These are phyloP conservation scores for Trichonephila clavata DNA, from an alignment of 1,140 invertebrate genomes.

Conservation along the genomic window DNA sequence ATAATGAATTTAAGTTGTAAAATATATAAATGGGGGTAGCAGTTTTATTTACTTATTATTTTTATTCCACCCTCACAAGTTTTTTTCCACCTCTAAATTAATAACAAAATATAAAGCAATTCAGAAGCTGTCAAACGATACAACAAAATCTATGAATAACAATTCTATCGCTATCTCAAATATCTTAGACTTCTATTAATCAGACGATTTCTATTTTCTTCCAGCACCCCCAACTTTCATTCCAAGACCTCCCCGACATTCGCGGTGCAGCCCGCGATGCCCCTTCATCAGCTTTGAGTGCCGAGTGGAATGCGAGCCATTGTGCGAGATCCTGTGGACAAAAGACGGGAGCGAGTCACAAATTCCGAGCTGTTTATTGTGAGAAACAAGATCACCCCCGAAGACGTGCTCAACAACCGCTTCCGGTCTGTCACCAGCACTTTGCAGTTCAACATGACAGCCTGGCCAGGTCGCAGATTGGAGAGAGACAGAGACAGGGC, in stretches of 20 bases:
- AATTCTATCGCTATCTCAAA: too few relatives aligned
- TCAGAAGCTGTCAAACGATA: too few relatives aligned
- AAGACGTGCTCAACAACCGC: conserved; percentile 87
- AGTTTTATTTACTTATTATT: too few relatives aligned
- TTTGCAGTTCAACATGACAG: conserved; percentile 90
- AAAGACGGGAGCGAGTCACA: conserved; percentile 84
- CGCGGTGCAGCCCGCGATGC: conserved; percentile 89
- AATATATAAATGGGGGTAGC: too few relatives aligned
- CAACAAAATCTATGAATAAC: too few relatives aligned
- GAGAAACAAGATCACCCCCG: conserved; percentile 84
- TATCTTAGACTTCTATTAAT: too few relatives aligned
- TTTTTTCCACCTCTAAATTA: too few relatives aligned
- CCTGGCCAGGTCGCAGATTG: conserved; percentile 89
- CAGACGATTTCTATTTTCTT: background rate
- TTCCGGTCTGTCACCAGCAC: conserved; percentile 93
- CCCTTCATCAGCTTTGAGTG: conserved; percentile 90
- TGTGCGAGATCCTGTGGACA: conserved; percentile 91
- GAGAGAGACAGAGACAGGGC: conserved; percentile 89
- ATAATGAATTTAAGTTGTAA: too few relatives aligned
- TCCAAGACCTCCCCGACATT: conserved; percentile 89
- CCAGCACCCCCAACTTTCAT: conserved; percentile 92
- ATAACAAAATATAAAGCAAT: too few relatives aligned
- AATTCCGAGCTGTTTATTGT: conserved; percentile 81
- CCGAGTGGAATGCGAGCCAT: conserved; percentile 92
- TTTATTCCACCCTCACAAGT: too few relatives aligned